These are phyloP conservation scores for Indicator indicator DNA, from an alignment of 2,113 vertebrate genomes.

Conservation along the genomic window DNA sequence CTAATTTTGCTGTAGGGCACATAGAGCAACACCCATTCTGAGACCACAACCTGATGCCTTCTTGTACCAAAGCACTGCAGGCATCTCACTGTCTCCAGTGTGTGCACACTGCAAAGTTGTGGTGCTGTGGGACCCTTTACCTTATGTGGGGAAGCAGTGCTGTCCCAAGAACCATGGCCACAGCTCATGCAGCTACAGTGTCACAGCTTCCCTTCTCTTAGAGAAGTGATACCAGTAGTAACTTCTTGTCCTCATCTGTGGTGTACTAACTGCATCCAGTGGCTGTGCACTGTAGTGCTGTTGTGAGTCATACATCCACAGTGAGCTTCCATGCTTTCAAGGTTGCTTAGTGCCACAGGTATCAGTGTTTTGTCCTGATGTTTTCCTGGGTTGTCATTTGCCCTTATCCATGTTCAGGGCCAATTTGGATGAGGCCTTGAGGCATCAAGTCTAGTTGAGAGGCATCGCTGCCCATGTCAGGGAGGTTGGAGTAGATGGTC, in stretches of 20 bases:
- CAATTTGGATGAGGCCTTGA: too few relatives aligned
- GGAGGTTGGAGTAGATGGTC: too few relatives aligned
- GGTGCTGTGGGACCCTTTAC: not conserved
- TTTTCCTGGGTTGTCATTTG: not conserved
- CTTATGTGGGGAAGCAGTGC: not conserved
- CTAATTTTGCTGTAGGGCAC: not conserved
- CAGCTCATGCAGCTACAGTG: not conserved
- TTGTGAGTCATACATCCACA: accelerated
- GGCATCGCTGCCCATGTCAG: too few relatives aligned
- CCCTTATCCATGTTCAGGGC: not conserved
- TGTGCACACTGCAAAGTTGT: accelerated
- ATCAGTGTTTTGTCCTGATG: not conserved
- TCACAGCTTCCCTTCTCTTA: not conserved
- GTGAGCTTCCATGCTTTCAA: not conserved
- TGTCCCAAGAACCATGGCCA: not conserved
- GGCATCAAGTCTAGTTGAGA: too few relatives aligned
- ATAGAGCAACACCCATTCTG: not conserved
- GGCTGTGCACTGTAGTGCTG: not conserved
- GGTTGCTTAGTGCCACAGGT: not conserved
- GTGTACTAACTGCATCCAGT: not conserved
- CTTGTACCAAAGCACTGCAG: not conserved
- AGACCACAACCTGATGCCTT: not conserved
- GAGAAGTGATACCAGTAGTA: not conserved
- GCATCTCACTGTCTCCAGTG: not conserved
- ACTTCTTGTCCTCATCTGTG: not conserved